phyloP scores from a whole-genome alignment of 2,888 invertebrate species.

The Lochmaea capreae region DNA sequence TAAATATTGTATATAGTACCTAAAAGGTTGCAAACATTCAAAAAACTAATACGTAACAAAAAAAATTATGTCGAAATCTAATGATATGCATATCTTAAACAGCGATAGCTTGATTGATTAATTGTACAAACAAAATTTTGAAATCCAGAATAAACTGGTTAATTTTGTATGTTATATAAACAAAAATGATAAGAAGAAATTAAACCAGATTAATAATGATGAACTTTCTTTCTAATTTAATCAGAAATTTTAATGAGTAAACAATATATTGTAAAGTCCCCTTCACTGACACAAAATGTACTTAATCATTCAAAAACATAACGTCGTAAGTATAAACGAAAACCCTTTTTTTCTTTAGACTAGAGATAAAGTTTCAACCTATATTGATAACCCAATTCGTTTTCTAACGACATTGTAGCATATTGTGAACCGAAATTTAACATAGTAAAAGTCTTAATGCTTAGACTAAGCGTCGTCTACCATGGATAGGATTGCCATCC shows the following conservation, averaged over 20 bases:
- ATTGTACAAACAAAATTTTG: neutral
- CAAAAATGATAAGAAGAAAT: neutral
- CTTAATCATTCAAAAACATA: neutral
- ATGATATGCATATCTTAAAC: slow-evolving; percentile 1
- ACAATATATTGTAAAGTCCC: neutral
- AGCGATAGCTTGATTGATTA: neutral
- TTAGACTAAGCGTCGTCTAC: too few species aligned
- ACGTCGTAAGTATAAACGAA: neutral
- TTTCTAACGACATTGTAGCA: neutral
- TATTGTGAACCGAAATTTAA: neutral
- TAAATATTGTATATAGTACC: too few species aligned
- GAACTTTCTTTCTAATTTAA: neutral
- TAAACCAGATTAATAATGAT: slow-evolving; percentile 8
- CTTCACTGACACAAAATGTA: neutral
- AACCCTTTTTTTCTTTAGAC: neutral
- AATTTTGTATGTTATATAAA: slow-evolving; percentile 9
- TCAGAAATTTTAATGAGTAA: neutral
- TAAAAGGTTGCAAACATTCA: neutral
- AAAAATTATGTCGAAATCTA: neutral
- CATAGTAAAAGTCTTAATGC: neutral
- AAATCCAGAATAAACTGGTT: neutral
- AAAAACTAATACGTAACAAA: neutral
- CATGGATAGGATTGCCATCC: too few species aligned
- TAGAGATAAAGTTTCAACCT: slow-evolving; percentile 2
- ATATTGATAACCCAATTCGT: neutral